Evolutionary conservation across 2,113 vertebrate species (phyloP).

Genomic region (Nothocercus julius): DNA sequence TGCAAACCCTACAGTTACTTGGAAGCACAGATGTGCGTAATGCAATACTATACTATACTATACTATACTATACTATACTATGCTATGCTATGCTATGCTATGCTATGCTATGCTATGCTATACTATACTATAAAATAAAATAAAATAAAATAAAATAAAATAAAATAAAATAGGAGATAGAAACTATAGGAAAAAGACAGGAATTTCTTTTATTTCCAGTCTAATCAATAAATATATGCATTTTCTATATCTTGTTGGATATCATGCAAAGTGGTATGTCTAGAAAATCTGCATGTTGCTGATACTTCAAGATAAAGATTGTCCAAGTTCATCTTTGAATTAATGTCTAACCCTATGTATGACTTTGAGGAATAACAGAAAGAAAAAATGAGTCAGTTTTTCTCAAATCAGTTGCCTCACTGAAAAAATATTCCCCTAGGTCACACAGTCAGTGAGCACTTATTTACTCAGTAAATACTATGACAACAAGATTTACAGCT

Average conservation of each 20-base stretch:
- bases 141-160: too few relatives aligned
- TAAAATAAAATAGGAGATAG: not conserved
- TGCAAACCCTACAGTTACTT: not conserved
- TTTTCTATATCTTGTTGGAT: not conserved
- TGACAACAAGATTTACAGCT: constrained; percentile 32
- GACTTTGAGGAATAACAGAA: not conserved
- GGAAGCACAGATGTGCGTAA: not conserved
- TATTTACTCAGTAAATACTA: constrained; percentile 32
- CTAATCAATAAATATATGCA: not conserved
- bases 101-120: too few relatives aligned
- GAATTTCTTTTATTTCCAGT: not conserved
- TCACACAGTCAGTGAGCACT: not conserved
- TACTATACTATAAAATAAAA: too few relatives aligned
- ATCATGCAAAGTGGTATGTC: not conserved
- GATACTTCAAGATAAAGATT: not conserved
- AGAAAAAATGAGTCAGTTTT: not conserved
- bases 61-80: too few relatives aligned
- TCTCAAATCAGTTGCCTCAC: constrained; percentile 19
- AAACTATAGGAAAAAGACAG: not conserved
- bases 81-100: not conserved
- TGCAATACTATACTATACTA: not conserved
- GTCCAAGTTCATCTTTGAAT: constrained; percentile 8
- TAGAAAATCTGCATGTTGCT: not conserved
- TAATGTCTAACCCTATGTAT: not conserved
- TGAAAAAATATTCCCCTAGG: constrained; percentile 35